phyloP scores from a whole-genome alignment of 2,113 vertebrate genomes.

The Lepus timidus region DNA sequence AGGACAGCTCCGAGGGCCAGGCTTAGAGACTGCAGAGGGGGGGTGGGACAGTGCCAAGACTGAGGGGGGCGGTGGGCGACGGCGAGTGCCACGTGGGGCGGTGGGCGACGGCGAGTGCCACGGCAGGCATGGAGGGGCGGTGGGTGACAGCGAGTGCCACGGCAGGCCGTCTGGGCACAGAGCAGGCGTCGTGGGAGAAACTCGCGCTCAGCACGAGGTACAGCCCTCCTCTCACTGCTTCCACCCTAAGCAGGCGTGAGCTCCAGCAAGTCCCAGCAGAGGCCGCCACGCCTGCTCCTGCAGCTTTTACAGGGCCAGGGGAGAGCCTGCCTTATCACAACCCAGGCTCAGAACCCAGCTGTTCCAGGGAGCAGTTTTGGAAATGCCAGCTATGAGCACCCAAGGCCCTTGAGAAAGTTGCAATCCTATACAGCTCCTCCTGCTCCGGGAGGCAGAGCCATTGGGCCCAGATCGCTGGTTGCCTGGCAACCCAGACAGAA shows the following conservation, averaged over 20 bases:
- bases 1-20: too few species aligned
- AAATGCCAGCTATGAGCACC: neutral
- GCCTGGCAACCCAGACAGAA: conserved; percentile 70
- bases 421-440: neutral
- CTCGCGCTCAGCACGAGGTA: neutral
- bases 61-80: neutral
- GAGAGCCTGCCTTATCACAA: neutral
- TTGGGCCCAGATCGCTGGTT: conserved; percentile 52
- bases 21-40: neutral
- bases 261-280: neutral
- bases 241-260: neutral
- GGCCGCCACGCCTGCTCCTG: neutral
- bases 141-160: neutral
- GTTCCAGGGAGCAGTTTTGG: neutral
- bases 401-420: neutral
- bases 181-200: neutral
- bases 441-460: neutral
- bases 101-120: too few species aligned
- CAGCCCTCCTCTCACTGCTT: neutral
- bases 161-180: accelerated
- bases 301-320: neutral
- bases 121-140: too few species aligned
- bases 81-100: too few species aligned
- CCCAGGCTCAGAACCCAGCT: neutral
- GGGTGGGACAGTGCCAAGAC: neutral